Percentiles rank a stretch among this genome's conserved stretches.
These are phyloP conservation scores for Hippocampus mohnikei DNA, from an alignment of 2,113 vertebrate species.

Conservation along the genomic window DNA sequence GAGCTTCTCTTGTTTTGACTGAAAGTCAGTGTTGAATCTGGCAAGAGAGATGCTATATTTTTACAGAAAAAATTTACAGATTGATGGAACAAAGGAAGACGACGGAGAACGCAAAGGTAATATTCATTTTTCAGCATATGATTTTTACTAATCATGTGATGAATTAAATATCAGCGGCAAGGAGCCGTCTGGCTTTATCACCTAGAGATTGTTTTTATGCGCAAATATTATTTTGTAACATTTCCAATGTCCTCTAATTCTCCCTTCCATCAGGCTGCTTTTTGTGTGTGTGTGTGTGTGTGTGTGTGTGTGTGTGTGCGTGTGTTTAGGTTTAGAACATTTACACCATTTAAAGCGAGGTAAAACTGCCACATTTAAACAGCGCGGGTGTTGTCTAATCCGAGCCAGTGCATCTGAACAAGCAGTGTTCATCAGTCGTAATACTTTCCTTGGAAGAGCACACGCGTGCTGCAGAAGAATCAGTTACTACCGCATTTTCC, in stretches of 20 bases:
- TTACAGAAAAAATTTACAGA: constrained; percentile 70
- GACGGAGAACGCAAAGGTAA: constrained; percentile 69
- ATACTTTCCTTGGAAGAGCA: constrained; percentile 99
- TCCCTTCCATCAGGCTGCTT: constrained; percentile 40
- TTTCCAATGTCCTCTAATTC: constrained; percentile 55
- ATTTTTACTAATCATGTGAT: not conserved
- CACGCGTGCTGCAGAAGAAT: constrained; percentile 99
- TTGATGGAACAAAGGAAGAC: constrained; percentile 55
- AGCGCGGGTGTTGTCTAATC: constrained; percentile 96
- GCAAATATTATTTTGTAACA: constrained; percentile 31
- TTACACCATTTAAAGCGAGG: constrained; percentile 29
- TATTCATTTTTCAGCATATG: not conserved
- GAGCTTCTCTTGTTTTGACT: constrained; percentile 43
- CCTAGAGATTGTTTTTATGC: constrained; percentile 14
- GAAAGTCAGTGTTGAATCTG: constrained; percentile 20
- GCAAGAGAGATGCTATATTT: constrained; percentile 11
- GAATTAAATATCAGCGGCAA: not conserved
- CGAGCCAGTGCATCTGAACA: constrained; percentile 86
- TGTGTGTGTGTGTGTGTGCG: too few species aligned
- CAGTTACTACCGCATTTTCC: constrained; percentile 96
- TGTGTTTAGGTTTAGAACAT: constrained; percentile 14
- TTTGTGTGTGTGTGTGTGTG: too few species aligned
- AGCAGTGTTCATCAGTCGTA: constrained; percentile 99
- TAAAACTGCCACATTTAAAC: constrained; percentile 79
- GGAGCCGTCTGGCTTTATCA: not conserved